Base-by-base conservation (phyloP, 2,113 vertebrate species). In the Lepisosteus osseus region DNA sequence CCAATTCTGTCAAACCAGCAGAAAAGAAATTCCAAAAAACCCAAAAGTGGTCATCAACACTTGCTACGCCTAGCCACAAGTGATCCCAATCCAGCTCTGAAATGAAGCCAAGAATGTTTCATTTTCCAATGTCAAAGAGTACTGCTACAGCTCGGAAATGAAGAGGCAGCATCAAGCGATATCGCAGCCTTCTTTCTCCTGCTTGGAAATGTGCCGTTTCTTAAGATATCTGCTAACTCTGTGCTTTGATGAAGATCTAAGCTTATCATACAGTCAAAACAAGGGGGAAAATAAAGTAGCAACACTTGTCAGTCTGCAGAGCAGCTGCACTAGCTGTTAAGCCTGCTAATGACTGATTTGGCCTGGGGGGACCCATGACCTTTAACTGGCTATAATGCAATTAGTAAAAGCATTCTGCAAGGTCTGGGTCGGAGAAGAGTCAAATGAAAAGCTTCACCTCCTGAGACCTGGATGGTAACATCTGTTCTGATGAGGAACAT, bases 281-380 rank as follows among this genome's bases (percentile, higher is more conserved):
- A 59, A 59, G 13, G 57, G 11, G 57, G 57, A 44, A 41, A 11
- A 69, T 6, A 56, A 68, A 56, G 55, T 13, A 45, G 54, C 12
- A 40, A 40, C 41, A 57, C 43, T 42, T 51, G 47, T 51, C 9
- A 51, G 5, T 55, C 54, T 15, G 69, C 6, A n/a, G 3, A 70
- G 57, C 57, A 70, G 57, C 57, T 15, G 3, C 12, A 57, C 6
- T 11, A 4, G 40, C 13, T 7, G 43, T 61, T n/a, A 61, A 61
- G 47, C n/a, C 55, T 6, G 56, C 11, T 41, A 45, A 55, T 63
- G 69, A 64, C 44, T 17, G 63, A 71, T 54, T 11, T 9, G 61
- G 63, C 45, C 44, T 7, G 13, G 59, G 15, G 47, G 8, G 29
- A 72, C 70, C 61, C 42, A 45, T 72, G 70, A 72, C 70, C 70